Percentiles rank a stretch among this genome's conserved stretches.
Evolutionary conservation across 2,113 vertebrate genomes (phyloP).

Genomic region (Prochilodus magdalenae): DNA sequence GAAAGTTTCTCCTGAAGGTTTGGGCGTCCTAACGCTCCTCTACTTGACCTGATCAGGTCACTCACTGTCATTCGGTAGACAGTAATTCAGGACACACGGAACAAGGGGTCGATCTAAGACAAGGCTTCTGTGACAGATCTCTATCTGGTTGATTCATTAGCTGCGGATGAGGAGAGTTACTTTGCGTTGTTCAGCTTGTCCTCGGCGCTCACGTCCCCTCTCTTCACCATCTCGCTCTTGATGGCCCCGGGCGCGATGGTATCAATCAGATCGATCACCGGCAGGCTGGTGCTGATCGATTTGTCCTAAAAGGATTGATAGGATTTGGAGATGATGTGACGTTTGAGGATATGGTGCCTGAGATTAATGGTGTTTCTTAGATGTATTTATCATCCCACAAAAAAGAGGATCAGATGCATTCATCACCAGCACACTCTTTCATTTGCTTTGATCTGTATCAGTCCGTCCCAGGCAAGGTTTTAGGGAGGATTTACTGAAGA

Average conservation of each 20-base stretch:
- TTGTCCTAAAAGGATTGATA: conserved; percentile 80
- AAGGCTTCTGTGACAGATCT: neutral
- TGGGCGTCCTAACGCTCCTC: neutral
- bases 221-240: conserved; percentile 89
- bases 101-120: neutral
- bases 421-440: neutral
- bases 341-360: neutral
- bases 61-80: neutral
- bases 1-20: neutral
- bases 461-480: neutral
- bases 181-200: conserved; percentile 88
- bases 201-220: conserved; percentile 72
- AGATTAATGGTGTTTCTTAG: neutral
- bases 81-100: neutral
- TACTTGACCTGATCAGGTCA: neutral
- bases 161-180: conserved; percentile 67
- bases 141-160: conserved; percentile 23
- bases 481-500: neutral
- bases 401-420: neutral
- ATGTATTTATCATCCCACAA: neutral
- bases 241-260: conserved; percentile 88
- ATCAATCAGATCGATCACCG: conserved; percentile 95
- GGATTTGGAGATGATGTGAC: neutral
- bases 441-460: neutral
- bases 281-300: conserved; percentile 92